Evolutionary conservation across 2,113 vertebrate species (phyloP), one percentile per base, ranked within the genome.

Genomic region (Chlamydotis undulata): DNA sequence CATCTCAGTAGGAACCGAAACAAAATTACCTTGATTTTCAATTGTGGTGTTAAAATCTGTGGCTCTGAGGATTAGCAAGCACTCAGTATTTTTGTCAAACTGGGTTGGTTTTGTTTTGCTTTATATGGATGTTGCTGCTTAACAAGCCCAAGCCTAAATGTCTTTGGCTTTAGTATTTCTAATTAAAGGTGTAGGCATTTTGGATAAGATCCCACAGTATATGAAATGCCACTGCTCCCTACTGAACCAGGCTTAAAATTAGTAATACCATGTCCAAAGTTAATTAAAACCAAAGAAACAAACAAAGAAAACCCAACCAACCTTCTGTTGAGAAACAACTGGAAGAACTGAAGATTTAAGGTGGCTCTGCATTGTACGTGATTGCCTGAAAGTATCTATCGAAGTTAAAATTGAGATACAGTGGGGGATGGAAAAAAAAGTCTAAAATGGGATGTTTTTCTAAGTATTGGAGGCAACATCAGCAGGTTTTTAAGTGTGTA

Each of bases 401-500:
- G 1, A 74, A 60, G 37, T 43, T 43, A 61, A 80, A 83, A 74
- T 1, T 22, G 83, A 67, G 52, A 57, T 52, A 41, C 0, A 14
- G 56, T 7, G 53, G 23, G 52, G 26, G 31, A 31, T 33, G 41
- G 39, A 5, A 67, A 55, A 74, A 74, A 41, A 85, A 43, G n/a
- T 18, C 6, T 37, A 60, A 91, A 95, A 59, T 31, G 11, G 7
- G 65, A 49, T 79, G 22, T 68, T 96, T 93, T 91, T 53, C 43
- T 49, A 65, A 70, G n/a, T 47, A 41, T 47, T 73, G 55, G 45
- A 85, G 78, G 61, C 57, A 68, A 61, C 69, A 73, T 69, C 87
- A 87, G 87, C 75, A 87, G 79, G 78, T 83, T 96, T 95, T 91
- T 55, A 85, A 96, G 82, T 45, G 61, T 19, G 67, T 47, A 65